Base-by-base conservation (phyloP, 2,113 vertebrate species). In the Cyanocitta stelleri region DNA sequence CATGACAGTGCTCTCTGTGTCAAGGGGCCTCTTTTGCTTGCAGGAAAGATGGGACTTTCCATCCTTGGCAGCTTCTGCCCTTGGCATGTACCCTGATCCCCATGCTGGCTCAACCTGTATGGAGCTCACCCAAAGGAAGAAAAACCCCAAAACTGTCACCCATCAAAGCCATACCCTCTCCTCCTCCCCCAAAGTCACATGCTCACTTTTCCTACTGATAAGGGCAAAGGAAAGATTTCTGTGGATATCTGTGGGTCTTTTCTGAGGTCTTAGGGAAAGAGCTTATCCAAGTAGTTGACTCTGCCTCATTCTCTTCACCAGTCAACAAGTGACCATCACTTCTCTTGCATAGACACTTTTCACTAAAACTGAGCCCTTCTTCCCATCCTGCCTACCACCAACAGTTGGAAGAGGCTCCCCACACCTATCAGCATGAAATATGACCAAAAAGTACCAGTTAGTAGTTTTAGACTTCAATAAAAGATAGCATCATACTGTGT, bases 101-200 rank as follows among this genome's bases (percentile, higher is more conserved):
- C 2, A 32, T 1, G 4, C 37, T 46, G 20, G 9, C 22, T 12
- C 24, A 71, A 17, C 29, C 18, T 1, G 0, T 18, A 27, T 10
- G 12, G 48, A 48, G 55, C n/a, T 74, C 48, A 61, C 23, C 15
- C 5, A 2, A 67, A 85, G 19, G 44, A 82, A 68, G 5, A 32
- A 37, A 72, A 78, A 23, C 1, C 4, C 33, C 37, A 3, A 39
- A 75, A 71, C 0, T 0, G 1, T 16, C 10, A 19, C 7, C 11
- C 2, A 2, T 43, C 24, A 58, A 85, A 76, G 52, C 32, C 35
- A 51, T 11, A 14, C 11, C 27, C 11, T 20, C 33, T 76, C 16
- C 11, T 89, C 39, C 69, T 48, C 23, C 24, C 17, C 8, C 16
- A 58, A 76, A 89, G 29, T 22, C 68, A 92, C 0, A 0, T 9